Evolutionary conservation across 2,888 invertebrate genomes (phyloP), one percentile per base, ranked within the genome.

Genomic region (Lacanobia wlatinum): DNA sequence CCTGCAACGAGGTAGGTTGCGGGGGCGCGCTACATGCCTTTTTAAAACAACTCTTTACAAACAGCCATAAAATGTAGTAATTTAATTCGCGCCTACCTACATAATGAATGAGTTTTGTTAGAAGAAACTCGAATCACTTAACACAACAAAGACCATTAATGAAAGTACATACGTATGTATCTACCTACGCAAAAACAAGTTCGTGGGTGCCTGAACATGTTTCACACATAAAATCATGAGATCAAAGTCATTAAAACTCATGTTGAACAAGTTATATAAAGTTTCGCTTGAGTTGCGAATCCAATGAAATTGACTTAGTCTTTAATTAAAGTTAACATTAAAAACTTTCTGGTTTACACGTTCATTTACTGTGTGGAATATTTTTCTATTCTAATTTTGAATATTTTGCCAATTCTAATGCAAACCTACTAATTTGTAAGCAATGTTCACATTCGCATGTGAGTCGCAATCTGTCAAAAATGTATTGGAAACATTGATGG

Each of bases 191-290:
- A 7, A 60, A 60, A 55, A 68, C 48, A 61, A 60, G 28, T 60
- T 61, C n/a, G 34, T 34, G 43, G 43, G 23, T 12, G 53, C n/a
- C n/a, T 60, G 14, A 60, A 56, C 40, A n/a, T 65, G 21, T 73
- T 55, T 21, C 61, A 28, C n/a, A 58, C 12, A 21, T 28, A 59
- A 46, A 52, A 46, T 46, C 34, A 38, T 56, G n/a, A 38, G 46
- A 60, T 60, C 21, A 18, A 55, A 55, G 66, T 75, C 46, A 74
- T 75, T 66, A 55, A 60, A 61, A 61, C 76, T 50, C 60, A 21
- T 34, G 55, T 68, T 55, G 23, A 76, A 61, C 48, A 43, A 34
- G 48, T 66, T 40, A 16, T 60, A 48, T 50, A 67, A 76, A 74
- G 60, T 76, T 67, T 56, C 9, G 21, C 7, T 50, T 48, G 53